Evolutionary conservation across 1,140 invertebrate species (phyloP).

Genomic region (Araneus ventricosus): DNA sequence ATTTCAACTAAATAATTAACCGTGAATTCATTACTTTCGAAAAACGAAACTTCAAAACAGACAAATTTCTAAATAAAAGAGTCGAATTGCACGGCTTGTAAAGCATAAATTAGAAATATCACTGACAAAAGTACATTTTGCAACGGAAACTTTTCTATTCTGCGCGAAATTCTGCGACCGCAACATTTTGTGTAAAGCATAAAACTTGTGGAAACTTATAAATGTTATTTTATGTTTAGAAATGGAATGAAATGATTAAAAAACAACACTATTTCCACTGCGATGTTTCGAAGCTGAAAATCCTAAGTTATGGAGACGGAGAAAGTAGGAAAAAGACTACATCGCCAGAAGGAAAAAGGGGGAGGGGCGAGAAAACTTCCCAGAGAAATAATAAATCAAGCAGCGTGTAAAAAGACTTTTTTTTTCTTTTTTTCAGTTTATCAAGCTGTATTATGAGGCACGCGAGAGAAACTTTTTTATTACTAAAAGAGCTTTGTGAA

Average conservation of each 20-base stretch:
- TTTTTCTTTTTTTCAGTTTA: not conserved
- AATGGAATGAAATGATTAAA: conserved; percentile 38
- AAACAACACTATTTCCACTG: not conserved
- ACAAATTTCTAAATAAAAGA: too few species aligned
- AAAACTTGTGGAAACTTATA: conserved; percentile 38
- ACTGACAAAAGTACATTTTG: not conserved
- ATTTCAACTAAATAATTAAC: too few species aligned
- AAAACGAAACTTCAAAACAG: too few species aligned
- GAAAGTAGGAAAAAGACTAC: not conserved
- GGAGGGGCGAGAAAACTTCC: not conserved
- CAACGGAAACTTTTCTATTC: not conserved
- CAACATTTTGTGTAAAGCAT: not conserved
- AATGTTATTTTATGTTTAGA: conserved; percentile 41
- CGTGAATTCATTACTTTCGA: too few species aligned
- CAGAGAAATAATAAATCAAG: conserved; percentile 45
- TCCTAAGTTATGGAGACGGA: conserved; percentile 51
- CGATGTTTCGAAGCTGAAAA: conserved; percentile 31
- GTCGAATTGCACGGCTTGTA: too few species aligned
- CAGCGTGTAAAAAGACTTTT: not conserved
- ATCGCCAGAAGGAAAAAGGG: not conserved
- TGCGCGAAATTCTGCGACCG: not conserved
- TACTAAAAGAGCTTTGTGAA: conserved; percentile 5
- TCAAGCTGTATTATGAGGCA: conserved; percentile 33
- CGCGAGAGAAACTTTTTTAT: conserved; percentile 18
- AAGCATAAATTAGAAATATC: not conserved